Conservation (phyloP, 2,113 vertebrate genomes). For the Leptobrachium leishanense region DNA sequence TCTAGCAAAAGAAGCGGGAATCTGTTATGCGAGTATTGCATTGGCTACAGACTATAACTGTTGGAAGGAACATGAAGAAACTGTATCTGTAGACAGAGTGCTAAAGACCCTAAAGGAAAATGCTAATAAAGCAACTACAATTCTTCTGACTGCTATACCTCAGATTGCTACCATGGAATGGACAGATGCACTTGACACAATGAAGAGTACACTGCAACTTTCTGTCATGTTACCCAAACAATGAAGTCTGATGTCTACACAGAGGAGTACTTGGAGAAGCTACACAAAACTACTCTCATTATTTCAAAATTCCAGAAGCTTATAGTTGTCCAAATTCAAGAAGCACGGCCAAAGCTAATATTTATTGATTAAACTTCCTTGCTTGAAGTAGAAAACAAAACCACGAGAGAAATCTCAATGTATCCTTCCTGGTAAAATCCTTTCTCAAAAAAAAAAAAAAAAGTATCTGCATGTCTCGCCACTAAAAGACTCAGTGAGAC, state of each 20-base stretch:
- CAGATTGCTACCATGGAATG: constrained; percentile 90
- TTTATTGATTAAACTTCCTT: too few species aligned
- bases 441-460: too few species aligned
- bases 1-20: constrained; percentile 90
- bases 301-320: background rate
- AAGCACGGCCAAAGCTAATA: background rate
- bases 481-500: too few species aligned
- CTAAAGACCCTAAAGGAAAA: constrained; percentile 95
- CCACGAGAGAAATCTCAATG: too few species aligned
- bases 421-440: too few species aligned
- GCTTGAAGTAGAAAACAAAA: too few species aligned
- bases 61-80: constrained; percentile 96
- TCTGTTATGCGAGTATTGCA: constrained; percentile 93
- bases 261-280: background rate
- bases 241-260: background rate
- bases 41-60: constrained; percentile 98
- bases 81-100: constrained; percentile 93
- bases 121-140: constrained; percentile 92
- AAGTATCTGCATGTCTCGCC: too few species aligned
- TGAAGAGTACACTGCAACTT: constrained; percentile 61
- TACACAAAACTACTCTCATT: background rate
- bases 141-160: constrained; percentile 87
- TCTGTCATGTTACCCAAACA: constrained; percentile 41
- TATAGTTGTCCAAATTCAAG: background rate
- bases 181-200: constrained; percentile 73